Base-by-base conservation (phyloP, 2,888 invertebrate genomes). In the Pollenia angustigena region DNA sequence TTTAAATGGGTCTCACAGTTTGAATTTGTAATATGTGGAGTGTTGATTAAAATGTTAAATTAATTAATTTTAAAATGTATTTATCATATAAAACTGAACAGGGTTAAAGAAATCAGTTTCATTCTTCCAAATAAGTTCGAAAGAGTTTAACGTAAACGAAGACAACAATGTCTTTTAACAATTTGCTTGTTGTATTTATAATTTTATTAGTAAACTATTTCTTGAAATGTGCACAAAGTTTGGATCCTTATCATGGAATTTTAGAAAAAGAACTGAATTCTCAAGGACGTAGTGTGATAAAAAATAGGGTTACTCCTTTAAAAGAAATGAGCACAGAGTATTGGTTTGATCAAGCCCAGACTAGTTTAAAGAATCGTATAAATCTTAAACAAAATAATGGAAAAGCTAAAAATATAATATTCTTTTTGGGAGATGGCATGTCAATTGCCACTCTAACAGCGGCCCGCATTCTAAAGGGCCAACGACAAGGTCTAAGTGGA, bases 381-480 rank as follows among this genome's bases (percentile, higher is more conserved):
- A 74, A 81, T 2, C 80, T 78, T 50, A 79, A 44, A 23, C 79
- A 9, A n/a, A 87, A 76, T 42, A 85, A 71, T 11, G 74, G 90
- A 0, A 72, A 75, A 50, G 92, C 92, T 4, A 92, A 90, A 80
- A 92, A 92, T 79, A 78, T 93, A 0, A 90, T 93, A 18, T 87
- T 92, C 16, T 89, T 92, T 8, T 48, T 93, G 84, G 93, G 93
- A 4, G 97, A 97, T 91, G 97, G 97, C 42, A 95, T 97, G 95
- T 96, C 96, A 10, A 92, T 96, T 64, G 94, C 96, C 6, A 96
- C 96, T 1, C 91, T 96, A 80, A 94, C 95, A 2, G 96, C 96
- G 2, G 95, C 96, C 6, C 94, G 96, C 88, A 95, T 95, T 50
- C 94, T 95, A 88, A 94, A 95, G 86, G 96, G 96, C 0, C 96